A percentile compares a stretch with the other conserved stretches of the same genome.
These are phyloP conservation scores for Rhagoletis pomonella DNA, from an alignment of 1,140 invertebrate species.

Conservation along the genomic window DNA sequence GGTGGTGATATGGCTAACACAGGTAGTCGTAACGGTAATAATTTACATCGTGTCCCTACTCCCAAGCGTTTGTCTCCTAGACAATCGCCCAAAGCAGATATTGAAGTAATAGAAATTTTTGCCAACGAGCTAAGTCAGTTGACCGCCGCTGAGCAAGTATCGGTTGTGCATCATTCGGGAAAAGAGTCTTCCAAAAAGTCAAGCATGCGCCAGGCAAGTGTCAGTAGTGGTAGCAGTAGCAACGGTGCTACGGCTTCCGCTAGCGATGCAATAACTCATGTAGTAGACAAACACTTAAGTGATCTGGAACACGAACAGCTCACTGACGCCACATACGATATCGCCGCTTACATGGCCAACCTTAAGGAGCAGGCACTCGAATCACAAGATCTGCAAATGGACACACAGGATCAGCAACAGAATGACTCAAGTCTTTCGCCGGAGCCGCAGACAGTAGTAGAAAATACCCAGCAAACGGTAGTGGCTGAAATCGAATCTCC, in stretches of 20 bases:
- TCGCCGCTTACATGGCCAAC: conserved; percentile 72
- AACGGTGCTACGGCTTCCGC: conserved; percentile 23
- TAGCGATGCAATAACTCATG: conserved; percentile 63
- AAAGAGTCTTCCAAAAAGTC: conserved; percentile 58
- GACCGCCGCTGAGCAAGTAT: conserved; percentile 68
- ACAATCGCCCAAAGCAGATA: conserved; percentile 71
- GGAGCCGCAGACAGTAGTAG: conserved; percentile 70
- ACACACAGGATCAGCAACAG: conserved; percentile 67
- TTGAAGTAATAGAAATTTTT: conserved; percentile 72
- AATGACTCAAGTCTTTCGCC: conserved; percentile 71
- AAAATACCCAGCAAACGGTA: conserved; percentile 70
- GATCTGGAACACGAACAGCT: conserved; percentile 71
- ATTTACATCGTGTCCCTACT: not conserved
- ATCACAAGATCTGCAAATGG: conserved; percentile 62
- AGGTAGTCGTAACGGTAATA: conserved; percentile 10
- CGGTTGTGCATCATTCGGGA: conserved; percentile 67
- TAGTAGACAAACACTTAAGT: conserved; percentile 72
- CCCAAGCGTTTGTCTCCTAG: conserved; percentile 64
- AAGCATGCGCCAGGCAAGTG: conserved; percentile 30
- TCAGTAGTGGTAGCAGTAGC: conserved; percentile 51
- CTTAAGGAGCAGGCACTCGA: conserved; percentile 71
- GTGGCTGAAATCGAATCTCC: conserved; percentile 70
- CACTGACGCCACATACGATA: conserved; percentile 70
- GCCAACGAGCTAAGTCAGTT: conserved; percentile 67
- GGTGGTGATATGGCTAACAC: conserved; percentile 28